Evolutionary conservation across 2,113 vertebrate genomes (phyloP).

Genomic region (Clarias batrachus): DNA sequence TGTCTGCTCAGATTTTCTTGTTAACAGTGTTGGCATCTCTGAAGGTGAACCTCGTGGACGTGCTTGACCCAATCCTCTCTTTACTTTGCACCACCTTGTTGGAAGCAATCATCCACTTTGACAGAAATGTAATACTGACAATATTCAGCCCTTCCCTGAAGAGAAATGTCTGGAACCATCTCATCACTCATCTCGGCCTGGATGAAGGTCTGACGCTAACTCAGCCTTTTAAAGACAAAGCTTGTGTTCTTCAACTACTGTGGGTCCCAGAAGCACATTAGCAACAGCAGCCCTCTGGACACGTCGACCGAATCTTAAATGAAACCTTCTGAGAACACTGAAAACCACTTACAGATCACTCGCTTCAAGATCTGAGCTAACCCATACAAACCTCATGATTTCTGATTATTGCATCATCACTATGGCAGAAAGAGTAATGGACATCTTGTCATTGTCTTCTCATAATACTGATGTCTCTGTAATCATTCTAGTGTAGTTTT

Average conservation of each 20-base stretch:
- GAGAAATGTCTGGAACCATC: background rate
- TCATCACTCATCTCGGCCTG: background rate
- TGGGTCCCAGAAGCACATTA: background rate
- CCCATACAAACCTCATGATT: background rate
- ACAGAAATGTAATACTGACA: background rate
- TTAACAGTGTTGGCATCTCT: background rate
- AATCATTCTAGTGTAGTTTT: background rate
- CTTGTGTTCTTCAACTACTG: background rate
- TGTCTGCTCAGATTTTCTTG: background rate
- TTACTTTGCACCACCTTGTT: conserved; percentile 2
- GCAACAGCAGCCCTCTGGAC: background rate
- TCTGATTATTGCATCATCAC: background rate
- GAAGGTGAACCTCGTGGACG: background rate
- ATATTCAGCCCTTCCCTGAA: background rate
- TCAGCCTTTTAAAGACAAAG: background rate
- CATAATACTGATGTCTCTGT: background rate
- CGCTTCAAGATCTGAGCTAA: background rate
- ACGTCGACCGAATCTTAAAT: background rate
- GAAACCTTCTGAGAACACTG: background rate
- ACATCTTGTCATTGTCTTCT: background rate
- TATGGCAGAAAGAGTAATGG: background rate
- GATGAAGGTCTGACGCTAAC: background rate
- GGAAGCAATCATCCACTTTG: background rate
- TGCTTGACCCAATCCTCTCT: background rate
- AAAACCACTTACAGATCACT: background rate